phyloP scores from a whole-genome alignment of 1,140 invertebrate genomes.

The Drosophila albomicans region DNA sequence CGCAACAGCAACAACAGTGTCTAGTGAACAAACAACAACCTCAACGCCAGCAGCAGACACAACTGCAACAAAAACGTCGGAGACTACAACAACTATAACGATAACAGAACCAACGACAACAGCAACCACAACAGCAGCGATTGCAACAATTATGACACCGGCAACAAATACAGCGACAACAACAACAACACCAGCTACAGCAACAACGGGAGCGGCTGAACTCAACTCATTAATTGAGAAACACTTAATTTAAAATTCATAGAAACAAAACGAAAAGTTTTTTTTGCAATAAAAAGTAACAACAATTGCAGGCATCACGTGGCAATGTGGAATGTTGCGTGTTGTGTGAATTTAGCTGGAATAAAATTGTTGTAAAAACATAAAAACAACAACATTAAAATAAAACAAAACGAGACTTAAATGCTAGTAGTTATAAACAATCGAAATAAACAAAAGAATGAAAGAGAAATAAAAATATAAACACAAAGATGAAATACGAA shows the following conservation, averaged over 20 bases:
- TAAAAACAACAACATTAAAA: conserved; percentile 31
- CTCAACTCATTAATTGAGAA: conserved; percentile 60
- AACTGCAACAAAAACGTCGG: conserved; percentile 6
- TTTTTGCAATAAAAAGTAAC: conserved; percentile 57
- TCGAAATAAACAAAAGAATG: conserved; percentile 27
- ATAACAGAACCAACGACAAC: conserved; percentile 27
- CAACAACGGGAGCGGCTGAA: conserved; percentile 53
- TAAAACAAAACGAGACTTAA: conserved; percentile 67
- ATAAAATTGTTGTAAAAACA: conserved; percentile 20
- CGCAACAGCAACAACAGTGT: conserved; percentile 30
- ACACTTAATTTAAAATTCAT: conserved; percentile 66
- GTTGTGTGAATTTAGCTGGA: conserved; percentile 17
- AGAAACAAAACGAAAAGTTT: conserved; percentile 41
- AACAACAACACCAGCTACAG: conserved; percentile 32
- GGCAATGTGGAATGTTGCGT: conserved; percentile 14
- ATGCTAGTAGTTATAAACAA: conserved; percentile 64
- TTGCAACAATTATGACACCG: conserved; percentile 8
- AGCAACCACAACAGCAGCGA: conserved; percentile 25
- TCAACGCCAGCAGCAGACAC: conserved; percentile 14
- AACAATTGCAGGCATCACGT: conserved; percentile 48
- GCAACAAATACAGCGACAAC: conserved; percentile 22
- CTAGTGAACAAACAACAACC: conserved; percentile 23
- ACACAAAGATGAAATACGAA: conserved; percentile 28
- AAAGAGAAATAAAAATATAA: conserved; percentile 15
- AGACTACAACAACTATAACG: conserved; percentile 24